Evolutionary conservation across 2,113 vertebrate genomes (phyloP), one percentile per base, ranked within the genome.

Genomic region (Scolopax mira): DNA sequence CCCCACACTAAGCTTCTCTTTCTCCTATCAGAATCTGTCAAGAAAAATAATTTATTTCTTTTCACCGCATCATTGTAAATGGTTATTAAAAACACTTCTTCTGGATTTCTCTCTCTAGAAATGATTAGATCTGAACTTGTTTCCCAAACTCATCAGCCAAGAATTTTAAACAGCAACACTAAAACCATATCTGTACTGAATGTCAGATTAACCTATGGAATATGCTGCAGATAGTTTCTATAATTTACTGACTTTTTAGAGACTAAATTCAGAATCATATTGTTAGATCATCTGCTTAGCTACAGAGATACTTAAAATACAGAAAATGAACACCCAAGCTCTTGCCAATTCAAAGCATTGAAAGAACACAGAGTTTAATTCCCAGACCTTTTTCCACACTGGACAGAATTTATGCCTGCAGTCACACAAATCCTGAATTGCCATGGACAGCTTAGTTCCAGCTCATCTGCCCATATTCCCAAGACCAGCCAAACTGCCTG

Each of bases 11-110:
- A 93, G 92, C 80, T 72, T 81, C 65, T 83, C 55, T 91, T 78
- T 87, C 87, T 88, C 65, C 78, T 91, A 91, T 89, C 91, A 88
- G 74, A 60, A 95, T 91, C 74, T 88, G 85, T 80, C 91, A 94
- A 87, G 91, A 92, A 92, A 96, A 94, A 96, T 79, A 92, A 93
- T 94, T 93, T 93, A 84, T 92, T 90, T 82, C 88, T 93, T 89
- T 82, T 91, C 79, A 72, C 54, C 6, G 0, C 75, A 94, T 91
- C 78, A 77, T 51, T 94, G 85, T 70, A 79, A 82, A 82, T 37
- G 44, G 83, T 93, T 95, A 96, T 95, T 85, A 92, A 89, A 97
- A 95, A 55, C 52, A 67, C n/a, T 44, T 66, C 19, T 90, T 92
- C 65, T 75, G 77, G 79, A 65, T 96, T 94, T 95, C 57, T 86